phyloP scores from a whole-genome alignment of 2,888 invertebrate species.

The Eurytoma adleriae region DNA sequence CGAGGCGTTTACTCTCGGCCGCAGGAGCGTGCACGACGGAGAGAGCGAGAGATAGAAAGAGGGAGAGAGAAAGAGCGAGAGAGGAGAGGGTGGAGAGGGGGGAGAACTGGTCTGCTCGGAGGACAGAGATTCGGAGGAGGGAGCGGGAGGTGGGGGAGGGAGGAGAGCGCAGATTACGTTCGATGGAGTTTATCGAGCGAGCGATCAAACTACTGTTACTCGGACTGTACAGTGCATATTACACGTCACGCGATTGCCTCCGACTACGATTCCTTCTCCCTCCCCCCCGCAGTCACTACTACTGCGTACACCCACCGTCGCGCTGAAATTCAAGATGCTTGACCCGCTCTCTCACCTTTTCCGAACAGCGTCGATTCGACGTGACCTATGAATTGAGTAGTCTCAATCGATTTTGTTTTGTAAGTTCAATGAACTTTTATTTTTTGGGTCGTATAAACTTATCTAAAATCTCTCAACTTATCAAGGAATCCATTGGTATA shows the following conservation, averaged over 20 bases:
- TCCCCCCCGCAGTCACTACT: background rate
- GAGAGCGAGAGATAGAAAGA: constrained; percentile 38
- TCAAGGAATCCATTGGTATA: too few relatives aligned
- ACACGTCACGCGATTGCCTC: constrained; percentile 34
- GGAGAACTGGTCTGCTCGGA: background rate
- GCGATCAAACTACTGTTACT: constrained; percentile 56
- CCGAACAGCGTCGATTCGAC: too few relatives aligned
- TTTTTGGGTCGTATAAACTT: too few relatives aligned
- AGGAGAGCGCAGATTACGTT: constrained; percentile 52
- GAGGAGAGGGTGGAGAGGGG: constrained; percentile 21
- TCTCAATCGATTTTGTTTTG: too few relatives aligned
- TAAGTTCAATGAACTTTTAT: too few relatives aligned
- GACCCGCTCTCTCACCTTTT: background rate
- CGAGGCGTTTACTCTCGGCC: constrained; percentile 34
- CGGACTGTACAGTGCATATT: constrained; percentile 19
- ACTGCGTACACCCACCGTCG: background rate
- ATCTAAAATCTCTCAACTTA: too few relatives aligned
- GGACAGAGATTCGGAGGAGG: background rate
- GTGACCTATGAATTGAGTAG: too few relatives aligned
- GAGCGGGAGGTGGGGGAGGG: constrained; percentile 24
- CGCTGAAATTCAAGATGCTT: constrained; percentile 32
- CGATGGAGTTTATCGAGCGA: constrained; percentile 51
- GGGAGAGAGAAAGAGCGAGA: constrained; percentile 27
- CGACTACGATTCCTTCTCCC: background rate
- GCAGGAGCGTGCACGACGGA: constrained; percentile 12